Base-by-base conservation (phyloP, 2,113 vertebrate species). In the Ploceus nigricollis region DNA sequence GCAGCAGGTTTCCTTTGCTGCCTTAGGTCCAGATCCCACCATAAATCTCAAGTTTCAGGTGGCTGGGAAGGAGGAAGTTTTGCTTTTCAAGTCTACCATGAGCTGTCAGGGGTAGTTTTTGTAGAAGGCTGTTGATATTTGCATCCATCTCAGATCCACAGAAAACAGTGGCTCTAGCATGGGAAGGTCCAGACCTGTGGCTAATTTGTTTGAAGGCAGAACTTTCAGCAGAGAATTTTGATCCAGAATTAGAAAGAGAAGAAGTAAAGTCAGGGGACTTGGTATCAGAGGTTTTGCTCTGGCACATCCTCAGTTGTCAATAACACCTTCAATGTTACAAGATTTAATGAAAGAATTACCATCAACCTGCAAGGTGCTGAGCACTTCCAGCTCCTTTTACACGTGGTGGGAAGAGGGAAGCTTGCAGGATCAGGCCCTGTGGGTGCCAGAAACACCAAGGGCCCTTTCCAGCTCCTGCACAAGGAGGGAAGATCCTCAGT, bases 41-140 rank as follows among this genome's bases (percentile, higher is more conserved):
- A 75, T 70, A 89, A 97, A 89, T 93, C 83, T 95, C 82, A 66
- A 44, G n/a, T 92, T 96, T 84, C 80, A 82, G 64, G 79, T 64
- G 60, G 10, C 64, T 87, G 51, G 21, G n/a, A 85, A 78, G 30
- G n/a, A 72, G 56, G 82, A 83, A 75, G 47, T 87, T 84, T 89
- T 60, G 40, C 44, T 78, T 90, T 87, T 89, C 0, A 0, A 69
- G 65, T 64, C 61, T 71, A 69, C 56, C 35, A 39, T 45, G n/a
- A 72, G 23, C 37, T 92, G 71, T 45, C 31, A 76, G 47, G 8
- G 31, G 25, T 19, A 58, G 10, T 17, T 90, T 77, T 84, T 82
- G 15, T 24, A 7, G 45, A 90, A 60, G 33, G 31, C 60, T 83
- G 40, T 35, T 64, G 54, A 40, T 83, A 50, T 25, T 92, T 70